Percentiles rank a stretch among this genome's conserved stretches.
These are phyloP conservation scores for Synanceia verrucosa DNA, from an alignment of 2,797 vertebrate genomes.

Conservation along the genomic window DNA sequence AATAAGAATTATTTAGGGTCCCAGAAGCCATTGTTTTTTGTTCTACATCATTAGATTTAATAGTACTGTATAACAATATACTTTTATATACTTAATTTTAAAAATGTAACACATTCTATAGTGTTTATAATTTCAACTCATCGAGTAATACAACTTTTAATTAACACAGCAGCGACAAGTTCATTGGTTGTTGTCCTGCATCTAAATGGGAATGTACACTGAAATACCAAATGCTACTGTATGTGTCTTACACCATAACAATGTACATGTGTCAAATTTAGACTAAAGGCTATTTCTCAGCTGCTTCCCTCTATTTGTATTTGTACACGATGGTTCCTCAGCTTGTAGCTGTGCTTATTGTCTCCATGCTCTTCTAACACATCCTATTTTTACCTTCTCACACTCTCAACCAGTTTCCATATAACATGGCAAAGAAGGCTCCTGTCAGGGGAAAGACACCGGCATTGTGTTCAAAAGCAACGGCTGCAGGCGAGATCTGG, in stretches of 20 bases:
- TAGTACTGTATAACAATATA: not conserved
- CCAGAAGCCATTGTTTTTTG: rapidly evolving
- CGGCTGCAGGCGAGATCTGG: conserved; percentile 40
- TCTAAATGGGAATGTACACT: not conserved
- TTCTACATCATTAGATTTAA: not conserved
- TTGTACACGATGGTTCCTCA: not conserved
- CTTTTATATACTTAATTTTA: no score
- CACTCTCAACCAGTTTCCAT: conserved; percentile 7
- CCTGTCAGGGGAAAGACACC: conserved; percentile 28
- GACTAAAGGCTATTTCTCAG: not conserved
- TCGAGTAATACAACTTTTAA: not conserved
- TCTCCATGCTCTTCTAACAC: conserved; percentile 17
- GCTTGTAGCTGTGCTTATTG: conserved; percentile 1
- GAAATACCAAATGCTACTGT: not conserved
- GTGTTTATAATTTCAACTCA: no score
- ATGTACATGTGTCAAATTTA: not conserved
- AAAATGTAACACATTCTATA: not conserved
- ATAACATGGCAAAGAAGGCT: conserved; percentile 21
- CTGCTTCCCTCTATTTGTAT: not conserved
- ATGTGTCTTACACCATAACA: not conserved
- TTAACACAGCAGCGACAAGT: not conserved
- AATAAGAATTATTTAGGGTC: no score
- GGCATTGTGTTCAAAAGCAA: conserved; percentile 34
- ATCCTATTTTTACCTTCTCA: conserved; percentile 26
- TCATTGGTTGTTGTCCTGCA: not conserved